Conservation (phyloP, 2,113 vertebrate genomes). For the Epinephelus cyanopodus region DNA sequence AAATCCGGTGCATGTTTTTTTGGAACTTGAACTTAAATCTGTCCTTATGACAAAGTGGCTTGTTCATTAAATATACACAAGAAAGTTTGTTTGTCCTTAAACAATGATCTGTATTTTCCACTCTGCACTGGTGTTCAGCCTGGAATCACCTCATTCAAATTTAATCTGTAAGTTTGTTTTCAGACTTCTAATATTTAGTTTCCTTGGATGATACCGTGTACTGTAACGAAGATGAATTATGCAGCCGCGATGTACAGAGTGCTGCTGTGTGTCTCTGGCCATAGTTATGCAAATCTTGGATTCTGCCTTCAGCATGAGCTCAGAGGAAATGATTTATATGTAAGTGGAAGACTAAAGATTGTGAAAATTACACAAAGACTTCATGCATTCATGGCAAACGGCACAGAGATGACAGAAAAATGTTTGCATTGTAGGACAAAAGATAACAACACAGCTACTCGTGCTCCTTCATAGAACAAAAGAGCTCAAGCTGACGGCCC, state of each 20-base stretch:
- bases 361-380: slow-evolving; percentile 14
- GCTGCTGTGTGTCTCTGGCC: background rate
- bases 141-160: slow-evolving; percentile 38
- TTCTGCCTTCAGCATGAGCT: slow-evolving; percentile 47
- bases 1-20: background rate
- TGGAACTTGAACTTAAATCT: background rate
- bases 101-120: background rate
- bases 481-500: background rate
- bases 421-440: slow-evolving; percentile 8
- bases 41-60: background rate
- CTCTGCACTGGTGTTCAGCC: background rate
- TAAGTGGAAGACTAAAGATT: slow-evolving; percentile 13
- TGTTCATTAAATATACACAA: slow-evolving; percentile 30
- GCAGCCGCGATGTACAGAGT: slow-evolving; percentile 29
- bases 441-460: slow-evolving; percentile 14
- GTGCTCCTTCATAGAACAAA: background rate
- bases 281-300: slow-evolving; percentile 55
- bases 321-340: slow-evolving; percentile 39
- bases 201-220: slow-evolving; percentile 50
- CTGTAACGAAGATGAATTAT: slow-evolving; percentile 55
- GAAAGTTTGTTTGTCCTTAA: slow-evolving; percentile 8
- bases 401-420: slow-evolving; percentile 4
- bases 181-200: slow-evolving; percentile 61
- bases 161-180: slow-evolving; percentile 50
- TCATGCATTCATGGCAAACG: slow-evolving; percentile 23